Evolutionary conservation across 92 coral and sea anemone genomes (phyloP), one percentile per base, ranked within the genome.

Genomic region (Epizoanthus ramosus): DNA sequence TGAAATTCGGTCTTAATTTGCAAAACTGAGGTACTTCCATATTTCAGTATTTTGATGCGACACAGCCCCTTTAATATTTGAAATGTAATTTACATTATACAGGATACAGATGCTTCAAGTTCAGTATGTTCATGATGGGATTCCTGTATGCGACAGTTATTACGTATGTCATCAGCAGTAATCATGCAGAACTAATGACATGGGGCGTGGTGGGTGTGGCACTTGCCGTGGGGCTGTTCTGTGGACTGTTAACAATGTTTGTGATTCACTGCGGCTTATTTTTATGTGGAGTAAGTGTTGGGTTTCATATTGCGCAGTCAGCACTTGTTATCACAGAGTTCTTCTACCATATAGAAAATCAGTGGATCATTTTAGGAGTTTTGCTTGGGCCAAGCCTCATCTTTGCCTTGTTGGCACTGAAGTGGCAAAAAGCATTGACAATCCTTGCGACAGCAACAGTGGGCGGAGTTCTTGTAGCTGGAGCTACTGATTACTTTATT

Each of bases 181-280:
- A 80, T 84, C 98, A 96, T 63, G 87, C 98, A 1, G 90, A 83
- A 8, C 91, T 96, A 25, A 89, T 92, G 5, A 74, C 85, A 25
- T 91, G 98, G 92, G 95, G 98, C 16, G 90, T 96, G 39, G 86
- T 96, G 41, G 94, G 98, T 22, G 96, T 96, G 9, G 87, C 98
- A n/a, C 79, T 94, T 6, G 95, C 95, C 53, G 96, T 92, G 23
- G 99, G 99, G 64, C 74, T 96, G 61, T 94, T 94, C 86, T 96
- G 93, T 77, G 98, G 97, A 52, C 88, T 96, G 5, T 85, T 96
- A 63, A 92, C 98, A 31, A 91, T 88, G 80, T 94, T 96, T 50
- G 95, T 94, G 84, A 88, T 73, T 23, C 87, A 94, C 85, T 97
- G 98, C 74, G 99, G 99, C 10, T 72, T 97, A 52, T 94, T 97